phyloP scores from a whole-genome alignment of 2,113 vertebrate genomes.

The Sapajus apella region DNA sequence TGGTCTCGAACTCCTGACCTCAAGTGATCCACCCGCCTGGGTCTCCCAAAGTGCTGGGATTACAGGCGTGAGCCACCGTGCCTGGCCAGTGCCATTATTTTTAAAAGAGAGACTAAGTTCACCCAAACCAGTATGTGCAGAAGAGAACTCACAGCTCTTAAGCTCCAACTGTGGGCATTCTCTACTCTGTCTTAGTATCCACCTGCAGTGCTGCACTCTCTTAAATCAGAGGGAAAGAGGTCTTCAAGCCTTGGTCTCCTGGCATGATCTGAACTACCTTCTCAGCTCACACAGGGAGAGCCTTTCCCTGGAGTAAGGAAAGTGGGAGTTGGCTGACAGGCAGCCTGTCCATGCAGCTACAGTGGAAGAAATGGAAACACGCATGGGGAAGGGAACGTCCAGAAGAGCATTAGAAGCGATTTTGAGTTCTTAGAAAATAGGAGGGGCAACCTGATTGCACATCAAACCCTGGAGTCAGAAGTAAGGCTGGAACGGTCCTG shows the following conservation, averaged over 20 bases:
- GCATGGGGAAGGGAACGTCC: background rate
- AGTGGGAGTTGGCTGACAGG: background rate
- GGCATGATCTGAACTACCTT: background rate
- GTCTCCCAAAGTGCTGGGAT: too few species aligned
- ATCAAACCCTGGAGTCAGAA: background rate
- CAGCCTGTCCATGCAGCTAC: background rate
- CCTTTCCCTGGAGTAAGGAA: background rate
- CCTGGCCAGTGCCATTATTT: background rate
- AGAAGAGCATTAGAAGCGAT: background rate
- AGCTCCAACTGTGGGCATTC: background rate
- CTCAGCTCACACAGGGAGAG: background rate
- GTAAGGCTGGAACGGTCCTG: background rate
- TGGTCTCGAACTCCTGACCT: too few species aligned
- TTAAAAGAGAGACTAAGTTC: background rate
- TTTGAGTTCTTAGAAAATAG: slow-evolving; percentile 24
- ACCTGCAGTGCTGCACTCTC: background rate
- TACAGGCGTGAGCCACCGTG: too few species aligned
- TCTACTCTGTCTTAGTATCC: background rate
- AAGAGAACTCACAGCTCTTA: background rate
- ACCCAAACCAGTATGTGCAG: background rate
- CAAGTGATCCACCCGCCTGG: too few species aligned
- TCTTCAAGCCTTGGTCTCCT: background rate
- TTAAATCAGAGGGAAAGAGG: background rate
- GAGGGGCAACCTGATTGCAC: background rate
- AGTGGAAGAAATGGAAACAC: background rate